Base-by-base conservation (phyloP, 1,140 invertebrate genomes). In the Carcinoscorpius rotundicauda region DNA sequence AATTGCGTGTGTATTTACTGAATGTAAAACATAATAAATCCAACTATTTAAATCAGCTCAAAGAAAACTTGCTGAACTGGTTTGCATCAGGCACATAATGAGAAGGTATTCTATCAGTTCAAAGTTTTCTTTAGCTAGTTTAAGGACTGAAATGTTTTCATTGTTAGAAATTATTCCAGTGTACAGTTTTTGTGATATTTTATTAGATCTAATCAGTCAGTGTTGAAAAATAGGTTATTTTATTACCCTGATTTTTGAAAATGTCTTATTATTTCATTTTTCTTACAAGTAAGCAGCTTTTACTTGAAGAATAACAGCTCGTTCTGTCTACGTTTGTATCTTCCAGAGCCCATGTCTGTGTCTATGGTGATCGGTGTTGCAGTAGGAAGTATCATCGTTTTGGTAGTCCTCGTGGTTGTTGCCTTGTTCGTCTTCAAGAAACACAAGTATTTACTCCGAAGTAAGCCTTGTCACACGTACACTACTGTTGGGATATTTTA, bases 381-480 rank as follows among this genome's bases (percentile, higher is more conserved):
- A 51, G 71, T 82, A 11, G 81, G 81, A 50, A 82, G 81, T 62
- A 77, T 82, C 60, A 75, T 84, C 64, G 75, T 83, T 10, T 76
- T 82, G 58, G 79, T 85, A 63, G 72, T 85, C 8, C 71, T 85
- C 11, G 76, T 81, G 50, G 75, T 84, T 51, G 79, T 82, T 53
- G 76, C 81, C 49, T 80, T 85, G 52, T 84, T 84, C 71, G 81
- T 82, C 52, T 79, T 83, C 61, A 78, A 81, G 67, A 78, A 79
- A 60, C 83, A 84, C 74, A 83, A 84, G 72, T 85, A 83, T 72
- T 85, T 84, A 75, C 85, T 85, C 74, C 80, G 81, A 71, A 78
- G 84, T 85, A 79, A 85, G 83, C 29, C 29, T 29, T 29, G 29
- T 29, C 29, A 29, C 29, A 29, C 29, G 29, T 29, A 29, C 29